phyloP scores from a whole-genome alignment of 2,888 invertebrate species.

The Chaitophorus viminalis region DNA sequence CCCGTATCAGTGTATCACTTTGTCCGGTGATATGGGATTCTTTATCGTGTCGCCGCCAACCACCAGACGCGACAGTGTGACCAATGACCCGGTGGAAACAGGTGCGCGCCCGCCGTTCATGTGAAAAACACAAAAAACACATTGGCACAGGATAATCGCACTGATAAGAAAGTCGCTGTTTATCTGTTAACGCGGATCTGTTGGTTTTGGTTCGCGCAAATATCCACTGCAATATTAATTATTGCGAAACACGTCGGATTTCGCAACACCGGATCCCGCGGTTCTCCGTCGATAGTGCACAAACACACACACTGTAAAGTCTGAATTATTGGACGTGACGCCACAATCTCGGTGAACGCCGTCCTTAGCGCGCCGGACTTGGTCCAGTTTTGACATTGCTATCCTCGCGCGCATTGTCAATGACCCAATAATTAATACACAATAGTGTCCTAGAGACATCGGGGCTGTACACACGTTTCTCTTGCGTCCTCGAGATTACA shows the following conservation, averaged over 20 bases:
- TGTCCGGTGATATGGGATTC: no score
- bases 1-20: no score
- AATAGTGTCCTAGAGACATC: constrained; percentile 58
- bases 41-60: no score
- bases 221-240: background rate
- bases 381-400: constrained; percentile 51
- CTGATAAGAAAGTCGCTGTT: constrained; percentile 11
- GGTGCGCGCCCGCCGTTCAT: background rate
- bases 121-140: no score
- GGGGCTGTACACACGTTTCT: constrained; percentile 27
- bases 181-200: background rate
- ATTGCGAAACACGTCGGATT: constrained; percentile 3
- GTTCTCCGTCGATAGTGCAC: background rate
- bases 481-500: constrained; percentile 58
- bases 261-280: constrained; percentile 40
- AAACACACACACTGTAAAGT: no score
- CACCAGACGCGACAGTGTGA: no score
- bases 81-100: background rate
- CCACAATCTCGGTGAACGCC: background rate
- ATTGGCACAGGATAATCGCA: no score
- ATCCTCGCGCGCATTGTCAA: constrained; percentile 40
- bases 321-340: background rate
- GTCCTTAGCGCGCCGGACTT: background rate
- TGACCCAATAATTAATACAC: constrained; percentile 61
- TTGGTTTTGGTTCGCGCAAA: background rate